Evolutionary conservation across 1,140 invertebrate genomes (phyloP).

Genomic region (Sycophaga agraensis): DNA sequence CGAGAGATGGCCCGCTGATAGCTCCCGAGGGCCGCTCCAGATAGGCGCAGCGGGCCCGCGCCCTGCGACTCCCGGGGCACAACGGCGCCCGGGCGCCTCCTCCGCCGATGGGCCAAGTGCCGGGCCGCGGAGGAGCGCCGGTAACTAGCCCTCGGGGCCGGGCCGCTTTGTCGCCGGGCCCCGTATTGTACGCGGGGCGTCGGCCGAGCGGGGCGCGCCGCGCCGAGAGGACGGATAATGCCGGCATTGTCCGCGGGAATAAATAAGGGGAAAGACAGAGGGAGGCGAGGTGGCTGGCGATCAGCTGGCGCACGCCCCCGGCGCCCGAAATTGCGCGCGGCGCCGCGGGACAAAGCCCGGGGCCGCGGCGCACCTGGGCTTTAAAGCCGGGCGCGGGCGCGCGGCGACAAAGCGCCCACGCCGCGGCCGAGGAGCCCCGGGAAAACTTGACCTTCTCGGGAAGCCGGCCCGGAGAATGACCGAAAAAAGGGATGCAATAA

Average conservation of each 20-base stretch:
- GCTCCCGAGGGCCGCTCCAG: constrained; percentile 29
- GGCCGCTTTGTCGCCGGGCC: no score
- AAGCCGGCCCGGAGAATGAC: neutral
- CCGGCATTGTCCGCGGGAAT: neutral
- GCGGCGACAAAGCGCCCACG: constrained; percentile 10
- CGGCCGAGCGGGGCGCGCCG: no score
- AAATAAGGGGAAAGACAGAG: neutral
- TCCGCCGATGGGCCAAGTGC: no score
- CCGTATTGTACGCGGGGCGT: no score
- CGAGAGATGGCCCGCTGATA: neutral
- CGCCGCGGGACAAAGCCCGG: neutral
- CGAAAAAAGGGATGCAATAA: constrained; percentile 28
- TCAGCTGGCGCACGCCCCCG: neutral
- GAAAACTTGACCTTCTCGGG: constrained; percentile 4
- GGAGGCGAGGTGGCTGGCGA: neutral
- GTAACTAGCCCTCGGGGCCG: no score
- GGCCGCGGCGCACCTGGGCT: neutral
- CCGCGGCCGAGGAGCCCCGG: no score
- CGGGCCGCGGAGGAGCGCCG: no score
- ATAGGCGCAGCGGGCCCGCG: constrained; percentile 18
- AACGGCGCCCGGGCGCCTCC: neutral
- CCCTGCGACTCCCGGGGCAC: neutral
- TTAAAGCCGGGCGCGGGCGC: neutral
- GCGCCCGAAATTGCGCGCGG: constrained; percentile 11
- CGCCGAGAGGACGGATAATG: neutral